These are phyloP conservation scores for Hirudinaria manillensis DNA, from an alignment of 2,888 invertebrate genomes.

Conservation along the genomic window DNA sequence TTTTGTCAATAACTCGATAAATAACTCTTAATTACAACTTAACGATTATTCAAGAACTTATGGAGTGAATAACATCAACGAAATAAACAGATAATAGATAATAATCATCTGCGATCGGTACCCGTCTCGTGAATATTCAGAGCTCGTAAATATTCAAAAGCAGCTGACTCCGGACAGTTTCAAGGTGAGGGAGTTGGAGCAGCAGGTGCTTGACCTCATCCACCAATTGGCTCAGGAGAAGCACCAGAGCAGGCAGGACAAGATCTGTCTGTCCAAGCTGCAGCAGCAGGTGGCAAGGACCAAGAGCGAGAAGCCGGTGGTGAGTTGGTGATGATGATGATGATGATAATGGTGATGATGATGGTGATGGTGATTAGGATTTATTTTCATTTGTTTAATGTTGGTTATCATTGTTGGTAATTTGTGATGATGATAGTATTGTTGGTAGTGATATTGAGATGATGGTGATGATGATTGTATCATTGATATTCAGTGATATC, in stretches of 20 bases:
- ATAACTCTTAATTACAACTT: too few relatives aligned
- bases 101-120: too few relatives aligned
- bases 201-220: slow-evolving; percentile 45
- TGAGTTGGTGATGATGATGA: slow-evolving; percentile 30
- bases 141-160: background rate
- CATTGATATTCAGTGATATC: too few relatives aligned
- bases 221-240: slow-evolving; percentile 45
- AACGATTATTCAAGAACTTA: too few relatives aligned
- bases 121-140: background rate
- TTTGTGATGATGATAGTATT: background rate
- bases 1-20: too few relatives aligned
- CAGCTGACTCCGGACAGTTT: background rate
- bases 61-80: too few relatives aligned
- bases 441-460: background rate
- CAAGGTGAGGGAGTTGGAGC: slow-evolving; percentile 40
- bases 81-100: too few relatives aligned
- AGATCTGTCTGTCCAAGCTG: slow-evolving; percentile 42
- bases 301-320: slow-evolving; percentile 41
- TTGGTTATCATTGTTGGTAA: background rate
- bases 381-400: background rate
- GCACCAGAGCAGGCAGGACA: slow-evolving; percentile 42
- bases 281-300: slow-evolving; percentile 44
- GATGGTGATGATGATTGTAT: too few relatives aligned
- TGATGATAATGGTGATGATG: background rate
- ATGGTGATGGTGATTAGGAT: background rate